These are phyloP conservation scores for Austrofundulus limnaeus DNA, from an alignment of 2,113 vertebrate species.

Conservation along the genomic window DNA sequence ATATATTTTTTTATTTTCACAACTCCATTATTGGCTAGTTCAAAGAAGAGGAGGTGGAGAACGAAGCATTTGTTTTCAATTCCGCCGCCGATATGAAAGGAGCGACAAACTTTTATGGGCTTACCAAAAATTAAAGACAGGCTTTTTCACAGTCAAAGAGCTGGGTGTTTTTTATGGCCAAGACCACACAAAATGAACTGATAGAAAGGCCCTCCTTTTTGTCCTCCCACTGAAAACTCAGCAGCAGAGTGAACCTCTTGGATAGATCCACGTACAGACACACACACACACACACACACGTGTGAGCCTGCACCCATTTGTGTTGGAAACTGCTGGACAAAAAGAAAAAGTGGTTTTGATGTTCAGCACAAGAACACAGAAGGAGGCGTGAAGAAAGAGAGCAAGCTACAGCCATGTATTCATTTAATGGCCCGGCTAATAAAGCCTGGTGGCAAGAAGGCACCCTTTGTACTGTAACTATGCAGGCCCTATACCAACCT, in stretches of 20 bases:
- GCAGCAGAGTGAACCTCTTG: slow-evolving; percentile 13
- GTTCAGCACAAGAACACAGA: slow-evolving; percentile 54
- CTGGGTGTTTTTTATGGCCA: slow-evolving; percentile 87
- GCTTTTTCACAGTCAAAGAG: slow-evolving; percentile 88
- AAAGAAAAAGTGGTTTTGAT: slow-evolving; percentile 50
- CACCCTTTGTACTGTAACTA: slow-evolving; percentile 79
- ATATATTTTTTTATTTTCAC: slow-evolving; percentile 93
- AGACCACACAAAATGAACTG: slow-evolving; percentile 97
- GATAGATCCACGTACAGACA: not conserved
- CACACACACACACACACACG: no score
- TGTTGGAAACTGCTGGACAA: slow-evolving; percentile 39
- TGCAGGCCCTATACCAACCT: slow-evolving; percentile 75
- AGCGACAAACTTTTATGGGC: slow-evolving; percentile 91
- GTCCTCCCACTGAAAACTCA: slow-evolving; percentile 70
- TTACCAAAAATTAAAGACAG: slow-evolving; percentile 95
- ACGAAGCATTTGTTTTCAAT: slow-evolving; percentile 95
- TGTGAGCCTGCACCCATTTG: slow-evolving; percentile 8
- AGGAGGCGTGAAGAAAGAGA: slow-evolving; percentile 40
- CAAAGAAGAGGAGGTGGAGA: slow-evolving; percentile 85
- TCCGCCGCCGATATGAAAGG: slow-evolving; percentile 81
- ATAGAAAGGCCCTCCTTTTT: slow-evolving; percentile 80
- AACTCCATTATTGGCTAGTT: slow-evolving; percentile 95
- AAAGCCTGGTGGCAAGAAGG: slow-evolving; percentile 75
- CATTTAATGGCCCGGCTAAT: slow-evolving; percentile 74
- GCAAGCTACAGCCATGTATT: slow-evolving; percentile 61